phyloP scores from a whole-genome alignment of 2,797 vertebrate species.

The Hemibagrus guttatus region DNA sequence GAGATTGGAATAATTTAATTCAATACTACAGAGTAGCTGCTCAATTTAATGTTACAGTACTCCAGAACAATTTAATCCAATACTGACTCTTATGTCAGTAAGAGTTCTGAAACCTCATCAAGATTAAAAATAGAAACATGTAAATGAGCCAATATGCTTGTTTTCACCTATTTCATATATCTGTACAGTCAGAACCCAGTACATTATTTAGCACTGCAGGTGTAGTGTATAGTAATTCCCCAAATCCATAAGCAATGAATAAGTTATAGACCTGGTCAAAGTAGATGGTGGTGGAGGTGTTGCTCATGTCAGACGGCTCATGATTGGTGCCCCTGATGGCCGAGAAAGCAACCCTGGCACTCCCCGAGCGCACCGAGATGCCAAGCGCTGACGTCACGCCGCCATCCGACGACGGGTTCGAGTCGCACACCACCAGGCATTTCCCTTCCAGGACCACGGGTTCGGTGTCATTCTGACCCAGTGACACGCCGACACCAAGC shows the following conservation, averaged over 20 bases:
- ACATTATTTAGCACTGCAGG: not conserved
- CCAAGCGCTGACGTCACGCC: constrained; percentile 93
- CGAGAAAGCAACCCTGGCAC: constrained; percentile 86
- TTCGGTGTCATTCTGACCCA: constrained; percentile 94
- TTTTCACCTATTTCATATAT: not conserved
- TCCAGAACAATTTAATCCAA: not conserved
- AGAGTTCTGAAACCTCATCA: not conserved
- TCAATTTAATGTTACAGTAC: not conserved
- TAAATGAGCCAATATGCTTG: not conserved
- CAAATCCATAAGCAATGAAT: constrained; percentile 7
- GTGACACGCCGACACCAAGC: constrained; percentile 71
- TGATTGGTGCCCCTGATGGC: constrained; percentile 86
- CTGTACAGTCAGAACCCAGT: not conserved
- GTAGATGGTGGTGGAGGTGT: constrained; percentile 95
- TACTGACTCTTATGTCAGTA: not conserved
- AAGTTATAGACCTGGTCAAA: constrained; percentile 86
- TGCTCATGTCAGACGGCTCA: constrained; percentile 95
- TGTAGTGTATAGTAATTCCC: not conserved
- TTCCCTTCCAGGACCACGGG: constrained; percentile 98
- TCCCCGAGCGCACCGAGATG: constrained; percentile 91
- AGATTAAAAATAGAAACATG: not conserved
- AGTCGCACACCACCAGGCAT: constrained; percentile 97
- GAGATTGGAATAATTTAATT: not conserved
- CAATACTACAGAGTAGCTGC: too few species aligned
- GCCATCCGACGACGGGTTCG: constrained; percentile 93